Conservation (phyloP, 2,888 invertebrate species). For the Byasa hedistus region DNA sequence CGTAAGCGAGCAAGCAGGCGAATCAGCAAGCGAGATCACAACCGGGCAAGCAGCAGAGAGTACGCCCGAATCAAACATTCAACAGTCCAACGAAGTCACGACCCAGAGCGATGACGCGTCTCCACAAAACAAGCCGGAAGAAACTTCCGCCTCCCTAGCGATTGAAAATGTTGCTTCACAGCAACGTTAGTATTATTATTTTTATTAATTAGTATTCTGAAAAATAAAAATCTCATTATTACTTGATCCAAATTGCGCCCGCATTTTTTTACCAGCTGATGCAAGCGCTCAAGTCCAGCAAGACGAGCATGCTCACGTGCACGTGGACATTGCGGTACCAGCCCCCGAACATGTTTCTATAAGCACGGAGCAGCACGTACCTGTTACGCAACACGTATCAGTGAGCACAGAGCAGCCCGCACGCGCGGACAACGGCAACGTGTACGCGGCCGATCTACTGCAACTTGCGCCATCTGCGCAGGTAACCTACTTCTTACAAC, state of each 20-base stretch:
- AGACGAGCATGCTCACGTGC: conserved; percentile 1
- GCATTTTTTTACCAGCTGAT: too few relatives aligned
- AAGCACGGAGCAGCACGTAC: conserved; percentile 20
- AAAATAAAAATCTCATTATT: too few relatives aligned
- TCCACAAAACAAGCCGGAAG: background rate
- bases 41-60: background rate
- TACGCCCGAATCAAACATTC: background rate
- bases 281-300: too few relatives aligned
- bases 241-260: too few relatives aligned
- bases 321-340: conserved; percentile 15
- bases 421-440: conserved; percentile 55
- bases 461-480: conserved; percentile 41
- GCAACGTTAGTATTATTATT: background rate
- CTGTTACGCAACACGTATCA: conserved; percentile 20
- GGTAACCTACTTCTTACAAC: too few relatives aligned
- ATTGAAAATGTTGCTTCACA: background rate
- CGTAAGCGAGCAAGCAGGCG: conserved; percentile 4
- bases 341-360: conserved; percentile 5
- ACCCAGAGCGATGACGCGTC: background rate
- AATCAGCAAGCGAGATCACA: background rate
- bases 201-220: too few relatives aligned
- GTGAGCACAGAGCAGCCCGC: conserved; percentile 4
- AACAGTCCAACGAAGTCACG: background rate
- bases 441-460: conserved; percentile 50
- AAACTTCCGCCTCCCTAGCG: background rate